These are phyloP conservation scores for Rhinogobius similis DNA, from an alignment of 2,113 vertebrate species.

Conservation along the genomic window DNA sequence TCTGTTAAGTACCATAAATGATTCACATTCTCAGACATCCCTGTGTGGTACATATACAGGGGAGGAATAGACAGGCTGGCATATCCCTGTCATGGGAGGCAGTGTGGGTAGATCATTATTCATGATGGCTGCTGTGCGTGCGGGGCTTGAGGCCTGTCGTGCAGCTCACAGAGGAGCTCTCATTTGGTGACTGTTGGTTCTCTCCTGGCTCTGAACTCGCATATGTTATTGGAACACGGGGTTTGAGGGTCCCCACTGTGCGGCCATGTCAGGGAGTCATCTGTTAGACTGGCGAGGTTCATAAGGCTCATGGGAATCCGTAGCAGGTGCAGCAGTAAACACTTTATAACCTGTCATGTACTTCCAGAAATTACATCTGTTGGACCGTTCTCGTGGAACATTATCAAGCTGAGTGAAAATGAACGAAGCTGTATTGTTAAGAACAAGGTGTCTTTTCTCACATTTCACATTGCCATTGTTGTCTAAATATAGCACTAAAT, in stretches of 20 bases:
- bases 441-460: conserved; percentile 4
- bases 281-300: conserved; percentile 17
- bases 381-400: not conserved
- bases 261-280: conserved; percentile 37
- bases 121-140: conserved; percentile 41
- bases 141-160: conserved; percentile 40
- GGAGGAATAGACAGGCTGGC: conserved; percentile 20
- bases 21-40: conserved; percentile 32
- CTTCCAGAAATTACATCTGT: conserved; percentile 1
- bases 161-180: conserved; percentile 29
- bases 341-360: conserved; percentile 5
- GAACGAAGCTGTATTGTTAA: not conserved
- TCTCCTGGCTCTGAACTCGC: conserved; percentile 34
- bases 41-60: conserved; percentile 26
- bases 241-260: conserved; percentile 30
- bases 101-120: conserved; percentile 33
- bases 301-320: not conserved
- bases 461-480: not conserved
- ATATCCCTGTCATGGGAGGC: conserved; percentile 21
- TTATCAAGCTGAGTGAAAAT: not conserved
- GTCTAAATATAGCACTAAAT: conserved; percentile 2
- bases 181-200: conserved; percentile 30
- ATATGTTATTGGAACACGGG: conserved; percentile 46
- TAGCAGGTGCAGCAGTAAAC: not conserved
- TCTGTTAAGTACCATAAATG: conserved; percentile 32